Evolutionary conservation across 2,888 invertebrate genomes (phyloP).

Genomic region (Apoda limacodes): DNA sequence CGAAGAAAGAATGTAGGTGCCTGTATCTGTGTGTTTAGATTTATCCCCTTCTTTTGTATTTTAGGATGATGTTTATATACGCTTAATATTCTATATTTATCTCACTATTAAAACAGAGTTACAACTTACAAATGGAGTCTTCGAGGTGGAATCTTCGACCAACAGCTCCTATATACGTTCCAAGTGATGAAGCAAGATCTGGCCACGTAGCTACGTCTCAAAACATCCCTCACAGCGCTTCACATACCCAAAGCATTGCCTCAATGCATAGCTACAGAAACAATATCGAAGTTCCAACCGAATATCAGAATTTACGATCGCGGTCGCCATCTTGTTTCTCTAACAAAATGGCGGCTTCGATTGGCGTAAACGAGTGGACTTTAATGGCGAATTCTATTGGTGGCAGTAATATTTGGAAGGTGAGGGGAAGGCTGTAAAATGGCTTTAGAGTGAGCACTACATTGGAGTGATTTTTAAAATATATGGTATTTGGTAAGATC

Average conservation of each 20-base stretch:
- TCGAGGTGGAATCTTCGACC: constrained; percentile 61
- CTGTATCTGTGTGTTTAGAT: too few species aligned
- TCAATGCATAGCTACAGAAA: constrained; percentile 67
- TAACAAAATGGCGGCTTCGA: constrained; percentile 62
- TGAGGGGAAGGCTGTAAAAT: constrained; percentile 61
- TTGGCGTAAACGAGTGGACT: constrained; percentile 64
- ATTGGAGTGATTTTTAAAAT: constrained; percentile 35
- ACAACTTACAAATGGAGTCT: constrained; percentile 61
- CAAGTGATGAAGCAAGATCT: constrained; percentile 48
- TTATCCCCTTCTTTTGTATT: too few species aligned
- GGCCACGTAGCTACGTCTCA: constrained; percentile 50
- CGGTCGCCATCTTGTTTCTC: constrained; percentile 68
- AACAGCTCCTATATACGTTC: constrained; percentile 62
- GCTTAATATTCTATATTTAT: constrained; percentile 10
- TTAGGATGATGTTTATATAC: too few species aligned
- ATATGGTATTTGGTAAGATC: constrained; percentile 52
- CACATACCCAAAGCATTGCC: constrained; percentile 64
- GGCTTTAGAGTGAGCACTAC: constrained; percentile 36
- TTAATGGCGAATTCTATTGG: constrained; percentile 52
- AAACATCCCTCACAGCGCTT: constrained; percentile 58
- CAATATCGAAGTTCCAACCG: constrained; percentile 60
- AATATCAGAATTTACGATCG: constrained; percentile 62
- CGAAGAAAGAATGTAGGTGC: too few species aligned
- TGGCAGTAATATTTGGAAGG: constrained; percentile 55
- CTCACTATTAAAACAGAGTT: constrained; percentile 50